Evolutionary conservation across 2,113 vertebrate genomes (phyloP), one percentile per base, ranked within the genome.

Genomic region (Caranx melampygus): DNA sequence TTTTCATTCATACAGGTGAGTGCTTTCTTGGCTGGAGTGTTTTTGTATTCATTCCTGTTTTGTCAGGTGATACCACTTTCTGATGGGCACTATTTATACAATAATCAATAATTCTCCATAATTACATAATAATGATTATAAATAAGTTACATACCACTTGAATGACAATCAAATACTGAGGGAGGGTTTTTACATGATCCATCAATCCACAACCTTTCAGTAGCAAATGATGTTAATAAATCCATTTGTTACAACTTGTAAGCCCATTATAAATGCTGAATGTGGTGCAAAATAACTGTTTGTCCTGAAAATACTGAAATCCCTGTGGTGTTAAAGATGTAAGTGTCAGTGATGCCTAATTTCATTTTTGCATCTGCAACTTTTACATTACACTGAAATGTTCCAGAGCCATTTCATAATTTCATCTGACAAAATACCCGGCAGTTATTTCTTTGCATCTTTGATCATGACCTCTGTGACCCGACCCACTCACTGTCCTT

Each of bases 401-500:
- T 57, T 26, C 49, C 14, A 47, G 59, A 49, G 14, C 2, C 14
- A 34, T 34, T 54, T 40, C 15, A 52, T 45, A 14, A 62, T 64
- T 33, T 21, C 11, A 37, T 57, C 33, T 58, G 16, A 40, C 37
- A 66, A 35, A 59, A 45, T 20, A 20, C 21, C 52, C 3, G 58
- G 49, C 8, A 54, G 35, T 35, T 67, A 21, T 37, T 67, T 26
- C 26, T 35, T 33, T 66, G 10, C 11, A 7, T 55, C 14, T 61
- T 67, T 55, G 26, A 55, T 21, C 10, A 26, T 45, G 68, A 75
- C 18, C 72, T 44, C 35, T 61, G 10, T 45, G 54, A 74, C 65
- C 51, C 33, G 47, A 20, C 78, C 79, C 72, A 78, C 60, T 51
- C 73, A 49, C 4, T 63, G 54, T 73, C 66, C 67, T 65, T 49